A percentile compares a stretch with the other conserved stretches of the same genome.
Conservation (phyloP, 1,140 invertebrate species). For the Meloidogyne exigua region DNA sequence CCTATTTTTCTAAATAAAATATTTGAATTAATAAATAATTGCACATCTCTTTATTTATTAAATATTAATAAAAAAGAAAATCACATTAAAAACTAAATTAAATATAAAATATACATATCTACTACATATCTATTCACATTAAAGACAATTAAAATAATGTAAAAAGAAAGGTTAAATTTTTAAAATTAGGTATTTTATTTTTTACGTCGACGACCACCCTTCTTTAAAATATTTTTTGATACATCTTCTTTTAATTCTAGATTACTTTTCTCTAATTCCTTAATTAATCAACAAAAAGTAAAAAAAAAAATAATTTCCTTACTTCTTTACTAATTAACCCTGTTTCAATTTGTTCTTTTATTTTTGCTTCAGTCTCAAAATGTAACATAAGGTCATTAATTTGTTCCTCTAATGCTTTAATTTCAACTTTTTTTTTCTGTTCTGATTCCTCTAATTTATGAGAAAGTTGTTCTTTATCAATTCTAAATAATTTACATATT, state of each 20-base stretch:
- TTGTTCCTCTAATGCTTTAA: conserved; percentile 82
- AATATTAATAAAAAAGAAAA: too few relatives aligned
- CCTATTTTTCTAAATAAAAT: too few relatives aligned
- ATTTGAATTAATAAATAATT: too few relatives aligned
- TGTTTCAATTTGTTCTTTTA: conserved; percentile 39
- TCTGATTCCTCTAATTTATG: conserved; percentile 68
- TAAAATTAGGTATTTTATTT: not conserved
- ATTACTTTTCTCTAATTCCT: conserved; percentile 18
- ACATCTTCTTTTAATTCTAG: conserved; percentile 9
- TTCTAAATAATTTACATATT: conserved; percentile 74
- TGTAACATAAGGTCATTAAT: conserved; percentile 92
- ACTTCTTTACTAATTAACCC: conserved; percentile 34
- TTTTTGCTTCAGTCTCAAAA: conserved; percentile 75
- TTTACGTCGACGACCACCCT: conserved; percentile 6
- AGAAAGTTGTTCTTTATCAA: conserved; percentile 78
- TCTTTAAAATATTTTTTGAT: not conserved
- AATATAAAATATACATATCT: too few relatives aligned
- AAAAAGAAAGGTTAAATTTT: too few relatives aligned
- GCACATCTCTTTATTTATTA: too few relatives aligned
- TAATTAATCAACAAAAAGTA: not conserved
- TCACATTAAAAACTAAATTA: too few relatives aligned
- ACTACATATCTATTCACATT: too few relatives aligned
- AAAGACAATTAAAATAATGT: too few relatives aligned
- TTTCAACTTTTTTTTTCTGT: conserved; percentile 68
- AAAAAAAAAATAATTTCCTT: not conserved